A percentile compares a stretch with the other conserved stretches of the same genome.
These are phyloP conservation scores for Watsonalla cultraria DNA, from an alignment of 2,888 invertebrate species.

Conservation along the genomic window DNA sequence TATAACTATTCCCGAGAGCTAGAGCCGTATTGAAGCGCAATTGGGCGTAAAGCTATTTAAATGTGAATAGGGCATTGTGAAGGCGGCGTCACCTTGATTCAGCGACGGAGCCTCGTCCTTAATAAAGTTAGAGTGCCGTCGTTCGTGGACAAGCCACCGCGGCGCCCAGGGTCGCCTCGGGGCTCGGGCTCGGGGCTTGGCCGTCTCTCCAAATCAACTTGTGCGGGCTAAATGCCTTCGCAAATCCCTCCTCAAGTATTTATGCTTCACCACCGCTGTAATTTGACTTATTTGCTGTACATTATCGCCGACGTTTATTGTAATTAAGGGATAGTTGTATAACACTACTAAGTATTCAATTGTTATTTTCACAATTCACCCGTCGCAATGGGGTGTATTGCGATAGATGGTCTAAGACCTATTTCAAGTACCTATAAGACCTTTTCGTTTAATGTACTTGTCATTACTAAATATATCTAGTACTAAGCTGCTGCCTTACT, in stretches of 20 bases:
- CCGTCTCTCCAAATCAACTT: constrained; percentile 47
- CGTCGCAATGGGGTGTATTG: too few relatives aligned
- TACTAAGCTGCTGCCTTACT: too few relatives aligned
- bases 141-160: constrained; percentile 41
- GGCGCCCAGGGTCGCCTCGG: constrained; percentile 41
- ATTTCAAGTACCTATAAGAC: too few relatives aligned
- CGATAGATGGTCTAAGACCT: too few relatives aligned
- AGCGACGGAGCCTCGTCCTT: constrained; percentile 59
- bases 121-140: constrained; percentile 71
- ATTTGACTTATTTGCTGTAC: too few relatives aligned
- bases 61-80: constrained; percentile 77
- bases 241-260: constrained; percentile 25
- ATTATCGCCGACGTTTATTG: too few relatives aligned
- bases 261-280: constrained; percentile 30
- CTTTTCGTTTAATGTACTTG: too few relatives aligned
- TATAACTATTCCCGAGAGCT: constrained; percentile 67
- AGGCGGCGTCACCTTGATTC: constrained; percentile 73
- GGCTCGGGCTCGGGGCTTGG: constrained; percentile 3
- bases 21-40: constrained; percentile 72
- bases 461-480: too few relatives aligned
- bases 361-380: too few relatives aligned
- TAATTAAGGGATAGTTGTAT: too few relatives aligned
- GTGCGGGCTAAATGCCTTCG: constrained; percentile 50
- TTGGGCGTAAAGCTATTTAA: constrained; percentile 78
- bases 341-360: too few relatives aligned